Base-by-base conservation (phyloP, 2,888 invertebrate genomes). In the Dasypolia templi region DNA sequence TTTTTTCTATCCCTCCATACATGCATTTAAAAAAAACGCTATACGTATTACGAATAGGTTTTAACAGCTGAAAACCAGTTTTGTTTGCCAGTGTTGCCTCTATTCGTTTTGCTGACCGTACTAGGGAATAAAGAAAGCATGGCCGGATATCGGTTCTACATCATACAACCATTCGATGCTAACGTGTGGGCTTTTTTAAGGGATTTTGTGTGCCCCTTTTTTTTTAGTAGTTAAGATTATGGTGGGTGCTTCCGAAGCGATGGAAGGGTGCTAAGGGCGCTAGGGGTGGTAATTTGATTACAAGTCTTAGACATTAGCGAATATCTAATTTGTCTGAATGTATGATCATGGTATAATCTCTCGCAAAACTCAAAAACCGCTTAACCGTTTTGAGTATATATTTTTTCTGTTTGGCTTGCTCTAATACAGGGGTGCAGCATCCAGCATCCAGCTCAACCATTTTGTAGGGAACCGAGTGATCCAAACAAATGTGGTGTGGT, bases 61-160 rank as follows among this genome's bases (percentile, higher is more conserved):
- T 79, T 62, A 55, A 71, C 75, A n/a, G 46, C 44, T 80, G 32
- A 63, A 72, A 68, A 72, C 59, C 14, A 39, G 56, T 68, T 80
- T 68, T n/a, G 62, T 59, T n/a, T 59, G 22, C 44, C 59, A 62
- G 59, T 71, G 64, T 64, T 39, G 64, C 32, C 26, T 19, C 44
- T 67, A 32, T 76, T 53, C 19, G 51, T 72, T 80, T 76, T 68
- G 72, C 76, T 55, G 67, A 72, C 80, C 49, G 49, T 76, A 68
- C 67, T 19, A 6, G 42, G 39, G 32, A 53, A 53, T 56, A 72
- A 67, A 80, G 80, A 80, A 80, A 80, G 67, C 67, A 19, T 51
- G 58, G 55, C 55, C 80, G 80, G 80, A 76, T 80, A 80, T 80
- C 76, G 80, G 29, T 63, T 76, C 55, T 80, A 46, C 64, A 68